Evolutionary conservation across 2,888 invertebrate species (phyloP).

Genomic region (Adela reaumurella): DNA sequence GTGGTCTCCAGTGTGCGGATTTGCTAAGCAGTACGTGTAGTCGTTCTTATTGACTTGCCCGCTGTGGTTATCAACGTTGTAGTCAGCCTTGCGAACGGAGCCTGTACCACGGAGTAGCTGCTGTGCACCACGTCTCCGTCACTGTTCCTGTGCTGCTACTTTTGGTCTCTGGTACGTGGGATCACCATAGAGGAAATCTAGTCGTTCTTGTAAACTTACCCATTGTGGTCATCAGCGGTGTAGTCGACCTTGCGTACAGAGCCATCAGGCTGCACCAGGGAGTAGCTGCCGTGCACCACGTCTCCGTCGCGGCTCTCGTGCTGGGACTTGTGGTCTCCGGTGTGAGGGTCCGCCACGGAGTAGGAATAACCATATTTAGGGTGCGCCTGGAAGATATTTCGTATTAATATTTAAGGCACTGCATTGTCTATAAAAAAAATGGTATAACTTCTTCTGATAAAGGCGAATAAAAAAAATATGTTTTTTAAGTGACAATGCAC

Average conservation of each 20-base stretch:
- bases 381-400: conserved; percentile 52
- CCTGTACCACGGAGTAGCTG: conserved; percentile 36
- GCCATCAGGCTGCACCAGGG: conserved; percentile 60
- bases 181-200: conserved; percentile 44
- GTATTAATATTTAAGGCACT: too few species aligned
- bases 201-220: conserved; percentile 46
- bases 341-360: conserved; percentile 59
- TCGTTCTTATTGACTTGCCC: conserved; percentile 13
- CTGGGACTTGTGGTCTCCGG: conserved; percentile 61
- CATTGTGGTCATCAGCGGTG: conserved; percentile 59
- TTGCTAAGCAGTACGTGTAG: conserved; percentile 4
- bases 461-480: too few species aligned
- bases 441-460: too few species aligned
- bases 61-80: conserved; percentile 21
- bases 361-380: conserved; percentile 61
- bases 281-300: conserved; percentile 64
- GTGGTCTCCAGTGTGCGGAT: conserved; percentile 6
- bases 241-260: conserved; percentile 62
- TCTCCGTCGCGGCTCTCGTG: conserved; percentile 61
- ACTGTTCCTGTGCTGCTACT: conserved; percentile 18
- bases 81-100: conserved; percentile 23
- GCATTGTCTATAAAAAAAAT: too few species aligned
- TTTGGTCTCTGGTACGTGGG: conserved; percentile 22
- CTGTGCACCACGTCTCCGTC: conserved; percentile 63
- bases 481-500: too few species aligned